Conservation (phyloP, 2,797 vertebrate species). For the Lycodopsis pacificus region DNA sequence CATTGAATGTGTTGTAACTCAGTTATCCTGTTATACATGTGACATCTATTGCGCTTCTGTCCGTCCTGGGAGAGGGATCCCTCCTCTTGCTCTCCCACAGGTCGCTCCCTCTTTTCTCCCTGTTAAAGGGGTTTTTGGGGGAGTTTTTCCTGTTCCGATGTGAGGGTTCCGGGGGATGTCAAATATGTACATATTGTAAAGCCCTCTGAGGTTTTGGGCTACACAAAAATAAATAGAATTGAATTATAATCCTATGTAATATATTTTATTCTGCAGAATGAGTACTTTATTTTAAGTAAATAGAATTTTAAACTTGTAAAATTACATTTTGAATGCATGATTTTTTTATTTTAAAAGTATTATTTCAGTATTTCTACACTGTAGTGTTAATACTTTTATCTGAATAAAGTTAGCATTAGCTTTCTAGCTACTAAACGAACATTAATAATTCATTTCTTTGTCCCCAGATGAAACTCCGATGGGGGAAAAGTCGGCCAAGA, state of each 20-base stretch:
- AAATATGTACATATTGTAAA: no score
- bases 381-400: neutral
- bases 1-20: no score
- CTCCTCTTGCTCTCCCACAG: no score
- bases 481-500: conserved; percentile 75
- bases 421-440: neutral
- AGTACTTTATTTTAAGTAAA: neutral
- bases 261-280: neutral
- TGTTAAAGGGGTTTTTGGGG: no score
- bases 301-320: neutral
- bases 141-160: no score
- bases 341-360: neutral
- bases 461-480: conserved; percentile 64
- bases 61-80: no score
- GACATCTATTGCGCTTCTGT: no score
- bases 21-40: no score
- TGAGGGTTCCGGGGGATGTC: no score
- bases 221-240: no score
- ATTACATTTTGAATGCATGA: neutral
- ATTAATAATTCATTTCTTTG: neutral
- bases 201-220: no score
- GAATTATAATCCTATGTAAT: neutral
- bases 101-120: no score
- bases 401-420: neutral
- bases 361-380: neutral